Conservation (phyloP, 2,113 vertebrate genomes). For the Pelvicachromis taeniatus region DNA sequence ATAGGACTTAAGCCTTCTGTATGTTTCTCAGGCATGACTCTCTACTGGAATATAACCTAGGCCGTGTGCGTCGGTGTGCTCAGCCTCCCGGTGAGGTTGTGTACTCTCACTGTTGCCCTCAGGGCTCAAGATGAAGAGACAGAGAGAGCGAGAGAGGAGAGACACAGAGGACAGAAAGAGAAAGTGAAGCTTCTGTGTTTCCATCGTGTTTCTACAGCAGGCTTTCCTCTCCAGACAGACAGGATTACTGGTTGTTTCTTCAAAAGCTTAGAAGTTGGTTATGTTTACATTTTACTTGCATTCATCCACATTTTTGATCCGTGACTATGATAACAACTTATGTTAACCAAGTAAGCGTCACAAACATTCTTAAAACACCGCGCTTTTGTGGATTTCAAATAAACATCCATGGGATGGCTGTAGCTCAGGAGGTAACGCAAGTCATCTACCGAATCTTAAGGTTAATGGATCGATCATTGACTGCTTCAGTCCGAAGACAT, state of each 20-base stretch:
- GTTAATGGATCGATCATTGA: neutral
- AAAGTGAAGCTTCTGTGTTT: neutral
- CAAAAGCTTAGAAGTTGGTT: neutral
- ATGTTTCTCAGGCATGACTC: constrained; percentile 34
- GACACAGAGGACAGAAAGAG: neutral
- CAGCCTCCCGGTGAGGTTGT: neutral
- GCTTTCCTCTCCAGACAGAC: neutral
- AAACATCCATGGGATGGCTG: neutral
- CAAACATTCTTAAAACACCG: neutral
- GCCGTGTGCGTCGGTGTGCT: neutral
- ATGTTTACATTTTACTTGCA: neutral
- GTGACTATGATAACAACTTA: neutral
- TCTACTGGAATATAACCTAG: neutral
- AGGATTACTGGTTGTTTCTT: neutral
- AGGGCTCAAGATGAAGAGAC: constrained; percentile 13
- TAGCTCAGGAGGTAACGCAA: neutral
- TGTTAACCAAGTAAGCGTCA: neutral
- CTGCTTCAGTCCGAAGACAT: neutral
- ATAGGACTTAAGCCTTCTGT: constrained; percentile 9
- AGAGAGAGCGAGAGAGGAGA: neutral
- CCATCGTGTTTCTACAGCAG: neutral
- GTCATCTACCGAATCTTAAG: neutral
- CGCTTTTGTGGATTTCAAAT: neutral
- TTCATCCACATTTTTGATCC: neutral
- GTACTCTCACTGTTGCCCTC: constrained; percentile 13